Evolutionary conservation across 2,113 vertebrate species (phyloP).

Genomic region (Delphinus delphis): DNA sequence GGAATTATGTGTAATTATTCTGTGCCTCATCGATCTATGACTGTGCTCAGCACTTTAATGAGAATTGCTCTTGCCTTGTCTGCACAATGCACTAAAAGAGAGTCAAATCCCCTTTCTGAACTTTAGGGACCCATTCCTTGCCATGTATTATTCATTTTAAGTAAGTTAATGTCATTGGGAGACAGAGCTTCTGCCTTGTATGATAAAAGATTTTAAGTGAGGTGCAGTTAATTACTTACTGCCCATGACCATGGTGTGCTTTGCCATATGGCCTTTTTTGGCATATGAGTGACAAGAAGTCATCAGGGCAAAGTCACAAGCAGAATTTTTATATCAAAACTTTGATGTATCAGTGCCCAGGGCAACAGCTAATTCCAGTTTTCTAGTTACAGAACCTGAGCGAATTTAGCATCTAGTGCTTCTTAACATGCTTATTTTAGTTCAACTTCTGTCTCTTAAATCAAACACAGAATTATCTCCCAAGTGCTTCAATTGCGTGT

Average conservation of each 20-base stretch:
- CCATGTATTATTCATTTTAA: slow-evolving; percentile 70
- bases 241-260: neutral
- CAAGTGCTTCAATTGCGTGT: slow-evolving; percentile 38
- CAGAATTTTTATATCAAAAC: slow-evolving; percentile 71
- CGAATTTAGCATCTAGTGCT: slow-evolving; percentile 65
- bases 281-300: slow-evolving; percentile 55
- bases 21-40: neutral
- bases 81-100: slow-evolving; percentile 37
- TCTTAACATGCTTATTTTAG: slow-evolving; percentile 51
- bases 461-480: slow-evolving; percentile 64
- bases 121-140: slow-evolving; percentile 52
- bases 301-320: slow-evolving; percentile 58
- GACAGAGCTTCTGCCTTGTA: slow-evolving; percentile 30
- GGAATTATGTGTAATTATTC: slow-evolving; percentile 6
- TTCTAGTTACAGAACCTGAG: slow-evolving; percentile 59
- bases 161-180: slow-evolving; percentile 59
- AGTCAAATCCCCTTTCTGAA: slow-evolving; percentile 61
- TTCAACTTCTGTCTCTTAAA: slow-evolving; percentile 71
- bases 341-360: slow-evolving; percentile 48
- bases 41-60: slow-evolving; percentile 62
- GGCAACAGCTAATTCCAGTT: slow-evolving; percentile 70
- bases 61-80: slow-evolving; percentile 36
- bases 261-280: neutral
- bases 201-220: slow-evolving; percentile 68
- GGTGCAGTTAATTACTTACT: slow-evolving; percentile 66